These are phyloP conservation scores for Etia nguti DNA, from an alignment of 2,113 vertebrate species.

Conservation along the genomic window DNA sequence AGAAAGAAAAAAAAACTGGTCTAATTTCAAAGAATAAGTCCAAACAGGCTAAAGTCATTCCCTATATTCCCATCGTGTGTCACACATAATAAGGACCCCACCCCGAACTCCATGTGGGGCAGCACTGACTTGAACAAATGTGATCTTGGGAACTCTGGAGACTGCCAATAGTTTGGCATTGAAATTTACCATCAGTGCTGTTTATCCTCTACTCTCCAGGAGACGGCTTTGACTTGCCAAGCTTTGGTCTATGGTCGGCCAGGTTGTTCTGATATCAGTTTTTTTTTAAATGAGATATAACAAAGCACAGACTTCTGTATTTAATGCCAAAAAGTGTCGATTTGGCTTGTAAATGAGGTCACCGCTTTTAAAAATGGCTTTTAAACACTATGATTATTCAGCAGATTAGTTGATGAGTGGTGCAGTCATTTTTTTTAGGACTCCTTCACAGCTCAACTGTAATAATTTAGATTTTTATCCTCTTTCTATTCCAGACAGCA, in stretches of 20 bases:
- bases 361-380: background rate
- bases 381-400: conserved; percentile 21
- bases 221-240: background rate
- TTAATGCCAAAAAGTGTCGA: background rate
- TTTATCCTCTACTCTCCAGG: background rate
- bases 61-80: background rate
- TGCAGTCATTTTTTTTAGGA: background rate
- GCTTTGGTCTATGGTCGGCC: background rate
- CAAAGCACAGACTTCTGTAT: background rate
- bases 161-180: background rate
- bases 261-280: background rate
- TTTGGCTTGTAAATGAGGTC: conserved; percentile 6
- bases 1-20: background rate
- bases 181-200: background rate
- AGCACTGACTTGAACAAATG: background rate
- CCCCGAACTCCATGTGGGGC: fast-evolving
- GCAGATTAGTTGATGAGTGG: conserved; percentile 23
- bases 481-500: background rate
- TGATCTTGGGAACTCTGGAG: background rate
- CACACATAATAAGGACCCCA: background rate
- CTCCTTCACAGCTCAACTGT: background rate
- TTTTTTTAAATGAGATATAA: background rate
- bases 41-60: background rate
- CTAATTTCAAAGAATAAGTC: background rate
- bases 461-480: background rate